Evolutionary conservation across 2,888 invertebrate genomes (phyloP).

Genomic region (Troides aeacus): DNA sequence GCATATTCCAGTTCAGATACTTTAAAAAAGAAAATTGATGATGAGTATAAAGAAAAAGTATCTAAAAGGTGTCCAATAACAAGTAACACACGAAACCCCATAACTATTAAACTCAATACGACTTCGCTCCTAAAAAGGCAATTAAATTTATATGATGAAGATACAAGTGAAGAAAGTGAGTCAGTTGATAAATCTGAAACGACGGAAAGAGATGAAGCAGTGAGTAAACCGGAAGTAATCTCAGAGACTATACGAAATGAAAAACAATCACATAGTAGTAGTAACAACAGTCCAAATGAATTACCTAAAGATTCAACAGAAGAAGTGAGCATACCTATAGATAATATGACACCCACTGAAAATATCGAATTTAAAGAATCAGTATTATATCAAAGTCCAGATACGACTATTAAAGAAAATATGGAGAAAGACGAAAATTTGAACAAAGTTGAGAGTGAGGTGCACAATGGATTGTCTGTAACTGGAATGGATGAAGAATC

Average conservation of each 20-base stretch:
- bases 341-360: not conserved
- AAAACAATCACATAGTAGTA: slow-evolving; percentile 7
- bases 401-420: not conserved
- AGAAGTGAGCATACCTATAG: slow-evolving; percentile 3
- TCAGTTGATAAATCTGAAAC: slow-evolving; percentile 8
- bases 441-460: slow-evolving; percentile 6
- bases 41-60: slow-evolving; percentile 62
- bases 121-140: slow-evolving; percentile 76
- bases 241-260: slow-evolving; percentile 12
- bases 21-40: slow-evolving; percentile 46
- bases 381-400: not conserved
- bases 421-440: slow-evolving; percentile 3
- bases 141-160: slow-evolving; percentile 78
- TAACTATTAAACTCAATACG: slow-evolving; percentile 66
- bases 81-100: slow-evolving; percentile 63
- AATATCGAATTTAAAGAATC: not conserved
- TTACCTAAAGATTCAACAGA: slow-evolving; percentile 1
- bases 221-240: slow-evolving; percentile 11
- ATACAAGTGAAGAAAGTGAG: slow-evolving; percentile 35
- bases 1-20: slow-evolving; percentile 16
- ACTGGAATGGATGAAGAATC: not conserved
- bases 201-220: slow-evolving; percentile 11
- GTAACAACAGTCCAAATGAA: slow-evolving; percentile 5
- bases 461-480: slow-evolving; percentile 3
- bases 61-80: slow-evolving; percentile 66